Evolutionary conservation across 2,888 invertebrate genomes (phyloP).

Genomic region (Nowickia ferox): DNA sequence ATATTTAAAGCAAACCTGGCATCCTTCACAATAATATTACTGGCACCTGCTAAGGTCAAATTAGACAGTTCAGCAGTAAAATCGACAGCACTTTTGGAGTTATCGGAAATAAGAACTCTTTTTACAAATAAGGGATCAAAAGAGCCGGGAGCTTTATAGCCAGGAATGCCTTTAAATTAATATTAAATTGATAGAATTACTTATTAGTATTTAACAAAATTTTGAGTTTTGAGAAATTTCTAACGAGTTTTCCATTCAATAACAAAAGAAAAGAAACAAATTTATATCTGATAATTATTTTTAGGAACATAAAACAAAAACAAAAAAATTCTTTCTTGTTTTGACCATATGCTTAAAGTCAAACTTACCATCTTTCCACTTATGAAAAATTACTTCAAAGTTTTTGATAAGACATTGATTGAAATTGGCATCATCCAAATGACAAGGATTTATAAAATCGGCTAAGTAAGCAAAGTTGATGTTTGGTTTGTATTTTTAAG

Average conservation of each 20-base stretch:
- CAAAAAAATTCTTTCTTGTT: no score
- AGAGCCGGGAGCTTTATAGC: conserved; percentile 83
- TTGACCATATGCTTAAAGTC: no score
- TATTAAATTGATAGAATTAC: no score
- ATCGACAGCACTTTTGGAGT: conserved; percentile 68
- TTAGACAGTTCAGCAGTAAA: conserved; percentile 43
- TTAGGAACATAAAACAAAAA: not conserved
- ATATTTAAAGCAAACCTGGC: conserved; percentile 7
- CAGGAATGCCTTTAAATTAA: conserved; percentile 73
- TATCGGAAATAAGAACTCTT: conserved; percentile 29
- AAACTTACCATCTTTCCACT: conserved; percentile 68
- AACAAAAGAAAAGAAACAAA: no score
- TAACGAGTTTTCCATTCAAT: no score
- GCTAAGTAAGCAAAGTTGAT: conserved; percentile 49
- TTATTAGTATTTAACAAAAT: no score
- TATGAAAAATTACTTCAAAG: conserved; percentile 67
- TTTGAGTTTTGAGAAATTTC: no score
- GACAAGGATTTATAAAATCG: conserved; percentile 68
- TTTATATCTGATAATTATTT: not conserved
- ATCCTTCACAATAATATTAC: conserved; percentile 9
- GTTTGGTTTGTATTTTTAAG: no score
- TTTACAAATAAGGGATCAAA: conserved; percentile 84
- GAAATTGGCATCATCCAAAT: conserved; percentile 64
- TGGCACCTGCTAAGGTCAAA: conserved; percentile 35
- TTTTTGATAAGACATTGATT: conserved; percentile 67